These are phyloP conservation scores for Panagrolaimus sp. DNA, from an alignment of 1,140 invertebrate species.

Conservation along the genomic window DNA sequence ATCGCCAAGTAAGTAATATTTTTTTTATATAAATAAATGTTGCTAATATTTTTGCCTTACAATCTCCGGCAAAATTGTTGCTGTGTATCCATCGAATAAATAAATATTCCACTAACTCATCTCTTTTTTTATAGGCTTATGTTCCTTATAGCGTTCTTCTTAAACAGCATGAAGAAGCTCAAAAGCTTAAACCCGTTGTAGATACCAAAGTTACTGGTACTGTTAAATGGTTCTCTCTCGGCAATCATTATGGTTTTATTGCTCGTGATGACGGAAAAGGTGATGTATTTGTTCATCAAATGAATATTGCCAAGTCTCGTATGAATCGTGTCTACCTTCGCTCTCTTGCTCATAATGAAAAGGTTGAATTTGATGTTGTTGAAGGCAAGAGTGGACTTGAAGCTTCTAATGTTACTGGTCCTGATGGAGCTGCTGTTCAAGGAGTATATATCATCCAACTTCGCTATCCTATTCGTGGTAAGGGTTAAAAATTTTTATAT, in stretches of 20 bases:
- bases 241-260: constrained; percentile 98
- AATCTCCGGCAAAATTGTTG: too few species aligned
- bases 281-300: constrained; percentile 95
- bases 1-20: too few species aligned
- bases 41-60: too few species aligned
- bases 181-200: constrained; percentile 21
- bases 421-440: constrained; percentile 32
- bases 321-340: constrained; percentile 85
- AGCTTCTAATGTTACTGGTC: constrained; percentile 41
- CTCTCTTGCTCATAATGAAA: constrained; percentile 93
- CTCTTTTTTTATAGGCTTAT: neutral
- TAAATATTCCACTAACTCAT: too few species aligned
- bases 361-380: constrained; percentile 96
- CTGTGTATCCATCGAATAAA: too few species aligned
- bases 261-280: constrained; percentile 96
- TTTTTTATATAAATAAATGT: too few species aligned
- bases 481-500: neutral
- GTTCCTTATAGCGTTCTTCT: constrained; percentile 5
- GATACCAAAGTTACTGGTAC: constrained; percentile 70
- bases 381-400: constrained; percentile 73
- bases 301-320: constrained; percentile 90
- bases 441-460: constrained; percentile 17
- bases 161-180: neutral
- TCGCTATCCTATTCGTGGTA: neutral
- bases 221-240: constrained; percentile 97